phyloP scores from a whole-genome alignment of 2,797 vertebrate species.

The Lagorchestes hirsutus region DNA sequence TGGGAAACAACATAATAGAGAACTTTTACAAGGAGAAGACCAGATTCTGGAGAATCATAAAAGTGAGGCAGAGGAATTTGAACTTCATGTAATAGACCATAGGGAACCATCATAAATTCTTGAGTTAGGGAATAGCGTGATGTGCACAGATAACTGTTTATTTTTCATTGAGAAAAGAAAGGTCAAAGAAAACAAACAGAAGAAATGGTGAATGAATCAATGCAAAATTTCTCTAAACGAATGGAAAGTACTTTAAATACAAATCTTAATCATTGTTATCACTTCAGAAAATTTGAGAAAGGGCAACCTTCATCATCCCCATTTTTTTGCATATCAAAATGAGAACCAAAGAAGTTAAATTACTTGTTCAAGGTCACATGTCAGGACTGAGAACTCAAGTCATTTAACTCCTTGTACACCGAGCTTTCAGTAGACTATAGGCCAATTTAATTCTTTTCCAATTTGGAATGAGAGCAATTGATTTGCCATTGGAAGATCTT shows the following conservation, averaged over 20 bases:
- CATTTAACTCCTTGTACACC: no score
- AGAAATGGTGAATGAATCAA: not conserved
- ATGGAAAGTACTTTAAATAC: not conserved
- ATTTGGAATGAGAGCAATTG: not conserved
- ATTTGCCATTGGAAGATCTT: not conserved
- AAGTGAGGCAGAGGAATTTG: not conserved
- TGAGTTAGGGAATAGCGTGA: not conserved
- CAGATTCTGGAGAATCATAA: not conserved
- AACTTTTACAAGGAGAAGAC: not conserved
- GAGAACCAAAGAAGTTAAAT: not conserved
- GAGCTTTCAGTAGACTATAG: not conserved
- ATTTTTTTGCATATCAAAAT: not conserved
- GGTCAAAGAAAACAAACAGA: not conserved
- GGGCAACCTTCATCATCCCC: not conserved
- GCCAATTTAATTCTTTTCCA: not conserved
- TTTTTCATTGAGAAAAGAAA: not conserved
- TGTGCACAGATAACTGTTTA: not conserved
- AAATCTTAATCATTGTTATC: not conserved
- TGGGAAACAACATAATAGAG: not conserved
- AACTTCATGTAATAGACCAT: not conserved
- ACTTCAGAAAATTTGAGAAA: not conserved
- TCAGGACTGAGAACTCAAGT: not conserved
- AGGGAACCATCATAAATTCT: not conserved
- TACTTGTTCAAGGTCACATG: not conserved
- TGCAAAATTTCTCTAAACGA: not conserved